Base-by-base conservation (phyloP, 2,797 vertebrate species). In the Myioborus miniatus region DNA sequence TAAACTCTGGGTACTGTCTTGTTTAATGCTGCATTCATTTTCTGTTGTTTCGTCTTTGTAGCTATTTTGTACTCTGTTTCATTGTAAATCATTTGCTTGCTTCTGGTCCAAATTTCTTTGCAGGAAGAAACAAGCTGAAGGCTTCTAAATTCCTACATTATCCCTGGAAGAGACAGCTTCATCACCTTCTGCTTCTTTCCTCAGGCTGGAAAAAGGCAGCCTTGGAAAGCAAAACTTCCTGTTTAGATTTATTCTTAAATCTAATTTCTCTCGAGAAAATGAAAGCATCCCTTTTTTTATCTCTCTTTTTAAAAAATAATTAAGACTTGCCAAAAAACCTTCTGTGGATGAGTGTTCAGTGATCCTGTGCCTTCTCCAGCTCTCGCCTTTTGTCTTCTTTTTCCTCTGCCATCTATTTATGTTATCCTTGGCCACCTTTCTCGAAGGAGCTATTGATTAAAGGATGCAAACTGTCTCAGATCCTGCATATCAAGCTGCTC, bases 391-490 rank as follows among this genome's bases (percentile, higher is more conserved):
- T 52, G 80, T 81, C 65, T 53, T 72, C 36, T 90, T 90, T 91
- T 58, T 87, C 62, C 36, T 89, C 36, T 67, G 12, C 69, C 32
- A 77, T 68, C 43, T 84, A 18, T 87, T 93, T 90, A 15, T 72
- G 49, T 93, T 91, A 55, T 86, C 81, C 87, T 87, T 93, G 68
- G 52, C 63, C 71, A 89, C 68, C 39, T 83, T 85, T 90, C 64
- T 43, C 27, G 15, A 77, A 82, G 74, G 55, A 91, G 32, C 62
- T 89, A 69, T 94, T 94, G 94, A 93, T 94, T 91, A 93, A 88
- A 91, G 88, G 53, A 83, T 83, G 55, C 69, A 92, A 59, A 76
- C 85, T 72, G 80, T 87, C 67, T 96, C 77, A 81, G 83, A 87
- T 86, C 50, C 59, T 76, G 76, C 74, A 70, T 90, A 63, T 94